These are phyloP conservation scores for Drosophila merina DNA, from an alignment of 2,888 invertebrate genomes.

Conservation along the genomic window DNA sequence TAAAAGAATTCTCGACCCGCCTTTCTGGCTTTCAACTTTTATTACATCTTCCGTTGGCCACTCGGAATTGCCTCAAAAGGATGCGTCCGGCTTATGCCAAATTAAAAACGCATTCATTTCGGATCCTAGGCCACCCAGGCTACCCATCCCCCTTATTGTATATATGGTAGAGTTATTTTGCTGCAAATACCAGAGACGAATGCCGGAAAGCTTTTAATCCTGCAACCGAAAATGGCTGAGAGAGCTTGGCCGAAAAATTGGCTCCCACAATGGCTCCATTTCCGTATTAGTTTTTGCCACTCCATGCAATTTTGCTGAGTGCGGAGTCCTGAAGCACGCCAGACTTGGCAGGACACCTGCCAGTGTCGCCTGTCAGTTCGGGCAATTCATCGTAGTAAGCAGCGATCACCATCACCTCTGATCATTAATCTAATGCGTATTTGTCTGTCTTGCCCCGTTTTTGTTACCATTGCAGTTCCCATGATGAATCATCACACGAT, in stretches of 20 bases:
- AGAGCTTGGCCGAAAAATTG: slow-evolving; percentile 20
- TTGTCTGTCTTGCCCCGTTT: background rate
- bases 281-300: slow-evolving; percentile 24
- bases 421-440: slow-evolving; percentile 58
- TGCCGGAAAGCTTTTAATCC: slow-evolving; percentile 53
- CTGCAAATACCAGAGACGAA: slow-evolving; percentile 27
- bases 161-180: slow-evolving; percentile 20
- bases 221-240: slow-evolving; percentile 25
- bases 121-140: slow-evolving; percentile 1
- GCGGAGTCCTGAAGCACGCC: slow-evolving; percentile 26
- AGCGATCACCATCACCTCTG: slow-evolving; percentile 30
- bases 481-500: slow-evolving; percentile 92
- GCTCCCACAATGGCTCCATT: slow-evolving; percentile 11
- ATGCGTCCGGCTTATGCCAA: slow-evolving; percentile 70
- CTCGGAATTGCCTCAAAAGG: slow-evolving; percentile 37
- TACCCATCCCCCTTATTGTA: background rate
- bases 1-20: slow-evolving; percentile 55
- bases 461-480: slow-evolving; percentile 86
- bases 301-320: slow-evolving; percentile 60
- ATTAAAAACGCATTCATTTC: slow-evolving; percentile 79
- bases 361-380: slow-evolving; percentile 1
- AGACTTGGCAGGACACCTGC: slow-evolving; percentile 16
- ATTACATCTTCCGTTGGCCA: slow-evolving; percentile 45
- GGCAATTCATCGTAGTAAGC: slow-evolving; percentile 33
- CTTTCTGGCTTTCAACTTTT: slow-evolving; percentile 55